Evolutionary conservation across 2,797 vertebrate genomes (phyloP).

Genomic region (Notolabrus celidotus): DNA sequence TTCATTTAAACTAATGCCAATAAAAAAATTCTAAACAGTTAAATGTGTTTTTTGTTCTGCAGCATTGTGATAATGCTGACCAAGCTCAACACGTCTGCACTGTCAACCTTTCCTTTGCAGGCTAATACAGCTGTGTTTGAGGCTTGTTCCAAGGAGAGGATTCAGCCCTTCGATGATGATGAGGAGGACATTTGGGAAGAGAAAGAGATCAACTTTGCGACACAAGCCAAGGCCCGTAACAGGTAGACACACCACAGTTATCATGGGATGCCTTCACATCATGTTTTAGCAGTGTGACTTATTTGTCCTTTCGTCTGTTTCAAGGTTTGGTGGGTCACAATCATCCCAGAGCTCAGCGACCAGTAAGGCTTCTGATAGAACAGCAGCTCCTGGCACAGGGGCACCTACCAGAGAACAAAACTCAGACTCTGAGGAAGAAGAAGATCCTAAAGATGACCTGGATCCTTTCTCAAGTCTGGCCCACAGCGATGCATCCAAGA

Average conservation of each 20-base stretch:
- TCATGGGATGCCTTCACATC: not conserved
- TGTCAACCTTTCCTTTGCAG: conserved; percentile 69
- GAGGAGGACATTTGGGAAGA: conserved; percentile 97
- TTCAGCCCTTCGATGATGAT: conserved; percentile 93
- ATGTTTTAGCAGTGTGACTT: not conserved
- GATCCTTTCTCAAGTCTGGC: conserved; percentile 72
- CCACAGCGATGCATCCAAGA: conserved; percentile 53
- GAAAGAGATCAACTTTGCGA: conserved; percentile 88
- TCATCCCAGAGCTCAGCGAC: conserved; percentile 80
- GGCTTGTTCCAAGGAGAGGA: conserved; percentile 91
- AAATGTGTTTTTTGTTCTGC: not conserved
- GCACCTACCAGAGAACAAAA: conserved; percentile 66
- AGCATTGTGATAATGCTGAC: not conserved
- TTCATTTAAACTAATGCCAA: not conserved
- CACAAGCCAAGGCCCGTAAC: conserved; percentile 89
- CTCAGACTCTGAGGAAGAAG: conserved; percentile 80
- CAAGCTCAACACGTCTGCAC: not conserved
- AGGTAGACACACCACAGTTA: conserved; percentile 78
- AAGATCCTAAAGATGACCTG: conserved; percentile 67
- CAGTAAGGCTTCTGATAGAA: conserved; percentile 70
- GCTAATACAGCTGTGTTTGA: conserved; percentile 91
- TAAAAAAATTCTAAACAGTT: not conserved
- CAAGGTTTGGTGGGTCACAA: conserved; percentile 89
- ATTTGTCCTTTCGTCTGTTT: conserved; percentile 26
- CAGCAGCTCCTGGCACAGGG: conserved; percentile 49